Percentiles rank a stretch among this genome's conserved stretches.
phyloP scores from a whole-genome alignment of 2,888 invertebrate species.

The Maniola hyperantus region DNA sequence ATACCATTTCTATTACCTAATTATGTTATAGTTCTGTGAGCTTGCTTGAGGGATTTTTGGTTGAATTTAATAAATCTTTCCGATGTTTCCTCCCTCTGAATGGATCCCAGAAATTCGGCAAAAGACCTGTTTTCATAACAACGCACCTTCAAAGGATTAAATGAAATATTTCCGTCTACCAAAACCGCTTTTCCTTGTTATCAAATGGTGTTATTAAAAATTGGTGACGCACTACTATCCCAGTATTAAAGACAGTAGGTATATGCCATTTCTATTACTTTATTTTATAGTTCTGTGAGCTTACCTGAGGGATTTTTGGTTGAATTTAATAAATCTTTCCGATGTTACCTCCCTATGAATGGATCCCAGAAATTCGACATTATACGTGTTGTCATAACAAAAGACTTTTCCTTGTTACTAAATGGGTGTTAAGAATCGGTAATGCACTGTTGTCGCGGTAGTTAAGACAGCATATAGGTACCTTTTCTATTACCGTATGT shows the following conservation, averaged over 20 bases:
- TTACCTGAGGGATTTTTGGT: constrained; percentile 45
- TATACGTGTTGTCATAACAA: too few relatives aligned
- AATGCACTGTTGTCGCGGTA: too few relatives aligned
- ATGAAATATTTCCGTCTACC: constrained; percentile 54
- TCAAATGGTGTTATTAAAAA: too few relatives aligned
- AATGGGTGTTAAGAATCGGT: constrained; percentile 46
- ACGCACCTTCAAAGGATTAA: constrained; percentile 54
- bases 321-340: constrained; percentile 66
- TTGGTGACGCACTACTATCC: too few relatives aligned
- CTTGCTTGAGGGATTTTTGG: constrained; percentile 44
- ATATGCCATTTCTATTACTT: too few relatives aligned
- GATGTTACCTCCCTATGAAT: constrained; percentile 58
- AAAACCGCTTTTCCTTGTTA: constrained; percentile 30
- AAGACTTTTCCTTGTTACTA: constrained; percentile 37
- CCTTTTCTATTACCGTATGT: too few relatives aligned
- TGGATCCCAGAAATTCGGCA: constrained; percentile 50
- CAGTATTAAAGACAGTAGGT: too few relatives aligned
- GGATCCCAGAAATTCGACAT: constrained; percentile 51
- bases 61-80: constrained; percentile 66
- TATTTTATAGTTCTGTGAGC: too few relatives aligned
- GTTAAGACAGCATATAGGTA: too few relatives aligned
- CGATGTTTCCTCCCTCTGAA: constrained; percentile 58
- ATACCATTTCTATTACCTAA: too few relatives aligned
- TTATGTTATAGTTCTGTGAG: too few relatives aligned
- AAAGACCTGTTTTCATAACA: constrained; percentile 62